Evolutionary conservation across 2,888 invertebrate species (phyloP), one percentile per base, ranked within the genome.

Genomic region (Boloria selene): DNA sequence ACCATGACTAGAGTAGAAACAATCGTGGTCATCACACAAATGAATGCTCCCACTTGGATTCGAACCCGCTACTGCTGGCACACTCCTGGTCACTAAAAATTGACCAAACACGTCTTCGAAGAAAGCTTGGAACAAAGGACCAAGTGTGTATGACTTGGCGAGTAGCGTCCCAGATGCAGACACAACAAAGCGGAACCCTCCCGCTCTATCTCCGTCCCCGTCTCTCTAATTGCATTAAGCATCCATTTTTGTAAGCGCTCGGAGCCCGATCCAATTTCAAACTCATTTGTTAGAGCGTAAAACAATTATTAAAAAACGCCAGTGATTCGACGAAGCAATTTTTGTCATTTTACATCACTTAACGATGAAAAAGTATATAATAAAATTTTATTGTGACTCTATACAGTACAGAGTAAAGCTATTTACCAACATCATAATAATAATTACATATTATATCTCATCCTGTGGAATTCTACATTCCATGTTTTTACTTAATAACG

Each of bases 211-310:
- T 66, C 73, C 73, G 73, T 88, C 88, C 80, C 90, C 77, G 86
- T 93, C 90, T 72, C 93, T 83, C 93, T 94, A 93, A 94, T 93
- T 87, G 82, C 79, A 93, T 94, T 94, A 94, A 86, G 93, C 93
- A 92, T 93, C 94, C 94, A 94, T 94, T 94, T 94, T 94, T 94
- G 94, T 87, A 84, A 87, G 90, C 90, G 91, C 88, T 86, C 75
- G 77, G 86, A 87, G 90, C 90, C 90, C 87, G 93, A 94, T 94
- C 92, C 93, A 94, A 94, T 94, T 94, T 93, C 93, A 93, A 93
- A 94, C 93, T 94, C 94, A 94, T 94, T 94, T 94, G 94, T 93
- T 90, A 91, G 82, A 84, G 85, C 83, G 86, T 92, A 91, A 91
- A 90, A 86, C 90, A 90, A 92, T 92, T 92, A 92, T 91, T 91